Evolutionary conservation across 2,797 vertebrate genomes (phyloP).

Genomic region (Psittacula derbiana): DNA sequence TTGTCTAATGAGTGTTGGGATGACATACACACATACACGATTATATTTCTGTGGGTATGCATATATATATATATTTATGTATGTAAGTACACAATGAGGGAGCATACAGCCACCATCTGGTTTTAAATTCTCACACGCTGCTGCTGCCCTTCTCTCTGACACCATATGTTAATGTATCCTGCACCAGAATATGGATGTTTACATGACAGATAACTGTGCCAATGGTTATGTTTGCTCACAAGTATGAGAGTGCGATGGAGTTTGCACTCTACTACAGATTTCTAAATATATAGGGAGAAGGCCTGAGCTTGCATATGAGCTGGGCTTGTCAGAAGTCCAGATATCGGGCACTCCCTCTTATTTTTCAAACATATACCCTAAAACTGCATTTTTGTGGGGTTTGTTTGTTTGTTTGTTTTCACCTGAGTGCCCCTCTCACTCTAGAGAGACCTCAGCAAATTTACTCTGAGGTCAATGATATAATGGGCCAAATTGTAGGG

Average conservation of each 20-base stretch:
- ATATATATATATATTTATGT: too few relatives aligned
- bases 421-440: background rate
- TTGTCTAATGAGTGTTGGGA: background rate
- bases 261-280: background rate
- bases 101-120: background rate
- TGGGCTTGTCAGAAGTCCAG: background rate
- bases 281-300: accelerated
- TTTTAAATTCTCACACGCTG: background rate
- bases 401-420: background rate
- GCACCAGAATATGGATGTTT: background rate
- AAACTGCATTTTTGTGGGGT: background rate
- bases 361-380: background rate
- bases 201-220: background rate
- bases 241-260: accelerated
- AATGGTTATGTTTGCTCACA: background rate
- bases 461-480: background rate
- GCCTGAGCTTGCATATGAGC: too few relatives aligned
- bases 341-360: accelerated
- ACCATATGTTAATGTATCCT: background rate
- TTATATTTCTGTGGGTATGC: background rate
- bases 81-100: background rate
- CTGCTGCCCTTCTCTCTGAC: background rate
- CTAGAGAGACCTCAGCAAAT: background rate
- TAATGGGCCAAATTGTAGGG: background rate
- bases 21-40: background rate